Evolutionary conservation across 2,113 vertebrate species (phyloP).

Genomic region (Panthera uncia): DNA sequence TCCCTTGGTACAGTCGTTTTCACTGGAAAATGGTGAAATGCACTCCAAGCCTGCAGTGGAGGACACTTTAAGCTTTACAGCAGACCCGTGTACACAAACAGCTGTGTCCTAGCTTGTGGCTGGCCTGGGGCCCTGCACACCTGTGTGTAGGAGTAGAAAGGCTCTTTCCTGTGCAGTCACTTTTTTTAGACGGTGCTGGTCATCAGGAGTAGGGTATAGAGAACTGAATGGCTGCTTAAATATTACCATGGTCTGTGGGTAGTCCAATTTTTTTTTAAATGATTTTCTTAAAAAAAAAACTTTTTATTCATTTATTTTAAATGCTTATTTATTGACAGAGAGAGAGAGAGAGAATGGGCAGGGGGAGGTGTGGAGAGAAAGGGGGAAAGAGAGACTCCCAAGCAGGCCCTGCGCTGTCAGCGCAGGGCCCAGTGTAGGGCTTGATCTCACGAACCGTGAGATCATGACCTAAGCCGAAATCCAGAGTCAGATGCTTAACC

Average conservation of each 20-base stretch:
- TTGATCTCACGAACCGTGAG: too few species aligned
- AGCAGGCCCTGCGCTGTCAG: too few species aligned
- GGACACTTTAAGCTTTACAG: background rate
- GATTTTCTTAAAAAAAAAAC: too few species aligned
- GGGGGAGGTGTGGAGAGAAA: too few species aligned
- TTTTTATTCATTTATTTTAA: too few species aligned
- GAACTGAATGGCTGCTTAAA: background rate
- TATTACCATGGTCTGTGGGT: background rate
- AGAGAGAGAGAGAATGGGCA: too few species aligned
- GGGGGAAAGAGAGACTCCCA: too few species aligned
- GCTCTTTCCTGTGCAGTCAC: background rate
- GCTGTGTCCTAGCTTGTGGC: background rate
- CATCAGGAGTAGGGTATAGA: background rate
- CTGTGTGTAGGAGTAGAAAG: background rate
- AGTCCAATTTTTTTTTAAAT: background rate
- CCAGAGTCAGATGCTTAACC: too few species aligned
- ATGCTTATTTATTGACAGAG: too few species aligned
- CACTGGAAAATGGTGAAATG: background rate
- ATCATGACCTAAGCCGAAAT: too few species aligned
- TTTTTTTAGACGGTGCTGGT: background rate
- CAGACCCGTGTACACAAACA: background rate
- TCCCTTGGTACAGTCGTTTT: background rate
- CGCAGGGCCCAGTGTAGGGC: too few species aligned
- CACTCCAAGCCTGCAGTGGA: background rate
- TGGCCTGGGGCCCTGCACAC: slow-evolving; percentile 40